phyloP scores from a whole-genome alignment of 1,140 invertebrate species.

The Bilobella aurantiaca region DNA sequence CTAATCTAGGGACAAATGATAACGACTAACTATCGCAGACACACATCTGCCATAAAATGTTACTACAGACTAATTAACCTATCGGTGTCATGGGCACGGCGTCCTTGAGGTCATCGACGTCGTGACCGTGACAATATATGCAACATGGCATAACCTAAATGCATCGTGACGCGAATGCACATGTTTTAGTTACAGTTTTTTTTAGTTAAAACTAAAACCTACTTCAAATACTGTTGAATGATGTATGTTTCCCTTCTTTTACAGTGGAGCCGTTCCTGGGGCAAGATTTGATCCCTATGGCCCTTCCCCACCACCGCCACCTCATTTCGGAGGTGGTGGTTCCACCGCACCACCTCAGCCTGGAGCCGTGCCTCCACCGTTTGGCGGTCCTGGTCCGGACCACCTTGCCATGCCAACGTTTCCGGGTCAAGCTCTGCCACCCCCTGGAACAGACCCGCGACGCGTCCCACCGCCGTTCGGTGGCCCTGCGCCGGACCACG shows the following conservation, averaged over 20 bases:
- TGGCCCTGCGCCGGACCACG: constrained; percentile 26
- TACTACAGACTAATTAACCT: too few relatives aligned
- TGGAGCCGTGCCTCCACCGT: constrained; percentile 27
- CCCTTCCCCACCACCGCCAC: constrained; percentile 3
- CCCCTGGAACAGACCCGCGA: constrained; percentile 5
- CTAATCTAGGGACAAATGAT: too few relatives aligned
- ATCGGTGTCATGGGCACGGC: too few relatives aligned
- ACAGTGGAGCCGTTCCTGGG: constrained; percentile 18
- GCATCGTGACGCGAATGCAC: too few relatives aligned
- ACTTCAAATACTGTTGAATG: too few relatives aligned
- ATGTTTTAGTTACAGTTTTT: too few relatives aligned
- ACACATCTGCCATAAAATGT: too few relatives aligned
- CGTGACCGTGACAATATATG: too few relatives aligned
- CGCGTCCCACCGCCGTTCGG: constrained; percentile 14
- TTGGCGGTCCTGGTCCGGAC: constrained; percentile 26
- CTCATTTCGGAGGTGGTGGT: constrained; percentile 6
- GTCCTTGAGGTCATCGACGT: too few relatives aligned
- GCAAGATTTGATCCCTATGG: constrained; percentile 32
- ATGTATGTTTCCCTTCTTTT: constrained; percentile 1
- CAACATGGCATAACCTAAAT: too few relatives aligned
- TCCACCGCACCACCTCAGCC: constrained; percentile 27
- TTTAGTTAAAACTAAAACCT: too few relatives aligned
- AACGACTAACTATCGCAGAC: too few relatives aligned
- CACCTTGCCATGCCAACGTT: constrained; percentile 24
- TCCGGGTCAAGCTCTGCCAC: not conserved